These are phyloP conservation scores for Crenuchus spilurus DNA, from an alignment of 2,797 vertebrate genomes.

Conservation along the genomic window DNA sequence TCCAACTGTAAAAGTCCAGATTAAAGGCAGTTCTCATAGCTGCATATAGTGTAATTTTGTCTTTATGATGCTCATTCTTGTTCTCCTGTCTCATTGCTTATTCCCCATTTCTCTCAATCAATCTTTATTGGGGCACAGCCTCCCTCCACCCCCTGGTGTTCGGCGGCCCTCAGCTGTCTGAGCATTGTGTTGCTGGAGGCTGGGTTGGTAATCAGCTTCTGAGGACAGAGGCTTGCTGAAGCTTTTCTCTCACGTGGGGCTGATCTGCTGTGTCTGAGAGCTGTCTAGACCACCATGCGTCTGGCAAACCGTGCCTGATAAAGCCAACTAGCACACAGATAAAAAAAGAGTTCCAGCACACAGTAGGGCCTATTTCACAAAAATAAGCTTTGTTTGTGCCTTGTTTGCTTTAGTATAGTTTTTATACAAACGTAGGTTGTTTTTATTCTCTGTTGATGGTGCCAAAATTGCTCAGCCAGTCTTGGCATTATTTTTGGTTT, in stretches of 20 bases:
- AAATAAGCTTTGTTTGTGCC: no score
- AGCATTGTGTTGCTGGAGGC: conserved; percentile 1
- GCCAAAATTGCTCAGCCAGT: no score
- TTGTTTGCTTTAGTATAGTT: no score
- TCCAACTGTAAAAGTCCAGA: neutral
- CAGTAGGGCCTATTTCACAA: neutral
- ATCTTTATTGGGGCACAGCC: no score
- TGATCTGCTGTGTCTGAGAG: conserved; percentile 10
- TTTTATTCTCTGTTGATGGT: no score
- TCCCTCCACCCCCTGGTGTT: neutral
- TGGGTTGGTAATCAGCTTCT: neutral
- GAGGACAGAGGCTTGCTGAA: neutral
- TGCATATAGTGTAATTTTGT: neutral
- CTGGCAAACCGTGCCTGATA: neutral
- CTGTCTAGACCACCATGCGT: neutral
- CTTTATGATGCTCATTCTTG: neutral
- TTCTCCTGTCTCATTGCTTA: neutral
- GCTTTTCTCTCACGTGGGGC: neutral
- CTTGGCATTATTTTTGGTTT: no score
- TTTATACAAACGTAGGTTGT: no score
- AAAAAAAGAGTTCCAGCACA: neutral
- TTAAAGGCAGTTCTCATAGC: neutral
- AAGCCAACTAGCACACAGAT: neutral
- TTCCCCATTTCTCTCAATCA: neutral
- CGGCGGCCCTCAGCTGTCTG: neutral